phyloP scores from a whole-genome alignment of 2,113 vertebrate species.

The Prochilodus magdalenae region DNA sequence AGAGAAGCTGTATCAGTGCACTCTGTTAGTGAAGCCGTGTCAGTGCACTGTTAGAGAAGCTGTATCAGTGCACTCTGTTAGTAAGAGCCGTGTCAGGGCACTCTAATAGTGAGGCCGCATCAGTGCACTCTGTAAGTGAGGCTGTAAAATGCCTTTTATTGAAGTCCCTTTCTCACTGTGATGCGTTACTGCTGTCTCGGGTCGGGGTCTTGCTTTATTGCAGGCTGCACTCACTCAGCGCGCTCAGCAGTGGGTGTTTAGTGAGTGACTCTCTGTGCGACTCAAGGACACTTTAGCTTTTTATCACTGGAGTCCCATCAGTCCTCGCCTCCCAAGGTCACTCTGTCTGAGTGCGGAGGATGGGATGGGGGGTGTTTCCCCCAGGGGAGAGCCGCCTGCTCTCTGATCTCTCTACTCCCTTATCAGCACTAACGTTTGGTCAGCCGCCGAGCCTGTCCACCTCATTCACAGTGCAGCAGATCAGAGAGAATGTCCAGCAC shows the following conservation, averaged over 20 bases:
- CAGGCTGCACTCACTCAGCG: no score
- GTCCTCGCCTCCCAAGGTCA: constrained; percentile 44
- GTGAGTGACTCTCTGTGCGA: constrained; percentile 17
- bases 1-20: no score
- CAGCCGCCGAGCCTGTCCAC: constrained; percentile 1
- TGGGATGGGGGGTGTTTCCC: not conserved
- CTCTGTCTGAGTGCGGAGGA: constrained; percentile 18
- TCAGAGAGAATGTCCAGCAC: not conserved
- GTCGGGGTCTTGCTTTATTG: no score
- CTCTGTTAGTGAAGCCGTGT: no score
- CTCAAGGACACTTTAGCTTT: constrained; percentile 35
- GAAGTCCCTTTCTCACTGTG: not conserved
- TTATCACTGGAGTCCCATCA: constrained; percentile 51
- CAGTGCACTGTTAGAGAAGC: no score
- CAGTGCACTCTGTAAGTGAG: no score
- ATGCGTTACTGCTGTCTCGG: no score
- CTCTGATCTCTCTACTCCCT: constrained; percentile 21
- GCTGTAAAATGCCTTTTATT: no score
- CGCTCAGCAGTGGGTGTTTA: no score
- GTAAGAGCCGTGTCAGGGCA: no score
- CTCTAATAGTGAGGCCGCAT: no score
- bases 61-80: no score
- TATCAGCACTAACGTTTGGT: constrained; percentile 21
- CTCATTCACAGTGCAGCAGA: not conserved
- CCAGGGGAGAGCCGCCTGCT: constrained; percentile 21